Evolutionary conservation across 2,888 invertebrate species (phyloP), one percentile per base, ranked within the genome.

Genomic region (Ptychoptera contaminata): DNA sequence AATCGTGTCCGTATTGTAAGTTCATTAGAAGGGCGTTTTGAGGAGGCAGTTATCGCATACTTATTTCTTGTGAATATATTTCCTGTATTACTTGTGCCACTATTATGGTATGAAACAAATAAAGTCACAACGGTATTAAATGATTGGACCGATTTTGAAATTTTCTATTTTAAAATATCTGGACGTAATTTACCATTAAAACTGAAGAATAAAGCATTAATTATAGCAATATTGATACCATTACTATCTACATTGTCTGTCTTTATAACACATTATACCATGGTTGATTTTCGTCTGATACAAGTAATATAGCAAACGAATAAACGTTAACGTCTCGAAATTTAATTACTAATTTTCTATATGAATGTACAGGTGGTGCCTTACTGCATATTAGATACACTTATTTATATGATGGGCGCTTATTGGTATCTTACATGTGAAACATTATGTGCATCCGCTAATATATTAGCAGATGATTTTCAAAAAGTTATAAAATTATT

Each of bases 41-140:
- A 81, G 53, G 81, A 82, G 59, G 79, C 79, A 1, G 82, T 81
- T 0, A 81, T 82, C 53, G 80, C 79, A 46, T 82, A 82, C 55
- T 64, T 82, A 1, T 82, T 82, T 53, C 71, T 79, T n/a, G 77
- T 81, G 1, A 81, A 81, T 56, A 66, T 82, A 47, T 67, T 81
- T 47, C 81, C 81, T 1, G 68, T 80, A 54, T 60, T 75, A 11
- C 61, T 70, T 0, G 70, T 78, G 37, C 79, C 79, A 0, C 68
- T 81, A 39, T 60, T 78, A 45, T 79, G 80, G 76, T 74, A 74
- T 52, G 81, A 81, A 56, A 72, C 77, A 1, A 62, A 63, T n/a
- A 79, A 78, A 58, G 70, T 79, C 43, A 74, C 74, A 1, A 57
- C 55, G 12, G 71, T 76, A 31, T 65, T 76, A 35, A 78, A 77